phyloP scores from a whole-genome alignment of 1,140 invertebrate species.

The Druon quercuslanigerum region DNA sequence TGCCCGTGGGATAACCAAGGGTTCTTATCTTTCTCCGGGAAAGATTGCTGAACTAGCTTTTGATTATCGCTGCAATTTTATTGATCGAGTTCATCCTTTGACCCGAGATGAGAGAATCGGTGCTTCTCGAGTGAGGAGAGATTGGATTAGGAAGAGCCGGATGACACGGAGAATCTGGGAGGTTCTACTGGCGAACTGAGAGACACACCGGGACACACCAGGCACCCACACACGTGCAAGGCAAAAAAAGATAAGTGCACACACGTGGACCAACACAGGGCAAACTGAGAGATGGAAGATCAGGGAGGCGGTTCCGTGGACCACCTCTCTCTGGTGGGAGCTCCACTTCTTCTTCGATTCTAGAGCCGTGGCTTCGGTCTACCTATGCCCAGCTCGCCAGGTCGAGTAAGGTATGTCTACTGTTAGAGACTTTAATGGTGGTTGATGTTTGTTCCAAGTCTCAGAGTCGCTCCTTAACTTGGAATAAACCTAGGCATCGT shows the following conservation, averaged over 20 bases:
- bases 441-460: background rate
- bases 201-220: slow-evolving; percentile 50
- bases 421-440: slow-evolving; percentile 29
- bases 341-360: slow-evolving; percentile 51
- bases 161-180: slow-evolving; percentile 54
- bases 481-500: background rate
- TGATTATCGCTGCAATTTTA: background rate
- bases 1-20: background rate
- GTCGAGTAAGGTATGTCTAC: slow-evolving; percentile 14
- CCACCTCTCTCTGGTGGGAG: slow-evolving; percentile 67
- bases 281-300: slow-evolving; percentile 56
- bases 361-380: slow-evolving; percentile 20
- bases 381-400: slow-evolving; percentile 19
- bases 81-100: slow-evolving; percentile 14
- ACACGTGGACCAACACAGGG: slow-evolving; percentile 59
- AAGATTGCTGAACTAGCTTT: slow-evolving; percentile 5
- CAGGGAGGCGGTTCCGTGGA: slow-evolving; percentile 70
- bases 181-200: slow-evolving; percentile 59
- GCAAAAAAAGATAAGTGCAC: slow-evolving; percentile 54
- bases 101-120: background rate
- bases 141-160: slow-evolving; percentile 43
- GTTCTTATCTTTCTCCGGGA: slow-evolving; percentile 25
- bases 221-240: slow-evolving; percentile 60
- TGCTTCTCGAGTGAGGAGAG: slow-evolving; percentile 4
- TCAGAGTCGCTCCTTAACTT: background rate